phyloP scores from a whole-genome alignment of 2,113 vertebrate genomes.

The Hippocampus zosterae region DNA sequence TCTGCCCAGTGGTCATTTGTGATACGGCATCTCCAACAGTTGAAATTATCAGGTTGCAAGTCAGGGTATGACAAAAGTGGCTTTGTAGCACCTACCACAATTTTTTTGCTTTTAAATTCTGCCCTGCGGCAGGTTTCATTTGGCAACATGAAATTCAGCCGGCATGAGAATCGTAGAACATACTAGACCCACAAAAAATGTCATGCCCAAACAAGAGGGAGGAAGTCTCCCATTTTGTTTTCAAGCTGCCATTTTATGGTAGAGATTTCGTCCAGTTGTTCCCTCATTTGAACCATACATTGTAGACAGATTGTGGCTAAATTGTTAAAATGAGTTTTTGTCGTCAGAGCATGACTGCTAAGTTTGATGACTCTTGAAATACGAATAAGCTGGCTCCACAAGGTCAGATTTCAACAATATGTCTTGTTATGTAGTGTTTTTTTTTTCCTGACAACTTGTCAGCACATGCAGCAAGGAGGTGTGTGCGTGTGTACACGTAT shows the following conservation, averaged over 20 bases:
- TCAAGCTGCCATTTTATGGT: neutral
- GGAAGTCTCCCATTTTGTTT: neutral
- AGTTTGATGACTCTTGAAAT: neutral
- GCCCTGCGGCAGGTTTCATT: neutral
- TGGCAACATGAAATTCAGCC: neutral
- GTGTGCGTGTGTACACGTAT: conserved; percentile 14
- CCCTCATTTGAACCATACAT: neutral
- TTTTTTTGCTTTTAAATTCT: neutral
- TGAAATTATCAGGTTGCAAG: neutral
- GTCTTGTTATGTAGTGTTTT: neutral
- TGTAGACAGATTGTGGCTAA: neutral
- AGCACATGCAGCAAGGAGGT: conserved; percentile 45
- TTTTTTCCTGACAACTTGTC: conserved; percentile 34
- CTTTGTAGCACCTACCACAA: neutral
- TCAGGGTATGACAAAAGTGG: neutral
- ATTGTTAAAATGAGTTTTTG: neutral
- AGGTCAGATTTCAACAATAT: neutral
- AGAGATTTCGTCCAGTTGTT: neutral
- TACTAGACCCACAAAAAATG: neutral
- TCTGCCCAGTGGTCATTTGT: no score
- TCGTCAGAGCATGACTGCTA: neutral
- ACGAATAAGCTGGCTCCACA: neutral
- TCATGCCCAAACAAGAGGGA: neutral
- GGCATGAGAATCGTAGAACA: neutral
- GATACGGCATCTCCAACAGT: no score